These are phyloP conservation scores for Malurus leucopterus DNA, from an alignment of 2,797 vertebrate species.

Conservation along the genomic window DNA sequence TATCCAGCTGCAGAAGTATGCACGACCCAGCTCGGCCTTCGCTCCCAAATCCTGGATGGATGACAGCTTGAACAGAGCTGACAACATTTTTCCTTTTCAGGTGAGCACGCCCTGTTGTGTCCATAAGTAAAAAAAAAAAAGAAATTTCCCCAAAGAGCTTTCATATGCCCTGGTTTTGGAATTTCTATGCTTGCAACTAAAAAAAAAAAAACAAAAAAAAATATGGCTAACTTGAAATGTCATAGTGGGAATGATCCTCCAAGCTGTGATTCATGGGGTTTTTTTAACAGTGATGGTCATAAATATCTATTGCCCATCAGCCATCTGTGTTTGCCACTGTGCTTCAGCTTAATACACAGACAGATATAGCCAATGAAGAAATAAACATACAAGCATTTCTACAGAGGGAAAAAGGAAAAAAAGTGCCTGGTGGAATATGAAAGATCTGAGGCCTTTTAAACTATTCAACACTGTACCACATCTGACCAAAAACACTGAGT, in stretches of 20 bases:
- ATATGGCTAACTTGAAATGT: background rate
- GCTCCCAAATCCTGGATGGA: conserved; percentile 97
- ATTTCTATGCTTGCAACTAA: background rate
- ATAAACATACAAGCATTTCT: background rate
- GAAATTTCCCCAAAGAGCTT: no score
- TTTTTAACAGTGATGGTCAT: background rate
- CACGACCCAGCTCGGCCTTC: conserved; percentile 91
- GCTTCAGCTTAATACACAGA: background rate
- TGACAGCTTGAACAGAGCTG: conserved; percentile 89
- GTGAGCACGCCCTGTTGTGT: conserved; percentile 70
- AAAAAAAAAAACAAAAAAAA: background rate
- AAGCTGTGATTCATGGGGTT: background rate
- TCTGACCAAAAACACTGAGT: background rate
- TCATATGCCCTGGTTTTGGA: no score
- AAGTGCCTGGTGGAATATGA: background rate
- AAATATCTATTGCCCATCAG: background rate
- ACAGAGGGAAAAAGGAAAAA: background rate
- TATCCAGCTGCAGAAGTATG: conserved; percentile 94
- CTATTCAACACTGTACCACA: background rate
- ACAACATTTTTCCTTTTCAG: conserved; percentile 96
- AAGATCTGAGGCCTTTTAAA: conserved; percentile 11
- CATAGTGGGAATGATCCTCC: background rate
- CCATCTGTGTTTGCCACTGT: background rate
- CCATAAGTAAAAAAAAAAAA: background rate
- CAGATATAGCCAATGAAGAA: background rate